A percentile compares a stretch with the other conserved stretches of the same genome.
These are phyloP conservation scores for Lypha dubia DNA, from an alignment of 2,888 invertebrate genomes.

Conservation along the genomic window DNA sequence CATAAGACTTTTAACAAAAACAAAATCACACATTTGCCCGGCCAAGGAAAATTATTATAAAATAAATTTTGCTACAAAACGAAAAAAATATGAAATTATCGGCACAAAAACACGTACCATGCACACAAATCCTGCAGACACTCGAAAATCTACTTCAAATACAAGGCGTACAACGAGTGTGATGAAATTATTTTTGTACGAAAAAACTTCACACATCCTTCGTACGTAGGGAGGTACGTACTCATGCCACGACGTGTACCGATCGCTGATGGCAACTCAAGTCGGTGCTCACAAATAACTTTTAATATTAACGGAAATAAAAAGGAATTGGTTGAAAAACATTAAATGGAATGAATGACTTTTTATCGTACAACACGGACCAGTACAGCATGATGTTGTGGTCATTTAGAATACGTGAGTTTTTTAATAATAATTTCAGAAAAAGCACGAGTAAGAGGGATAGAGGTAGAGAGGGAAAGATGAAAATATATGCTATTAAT, in stretches of 20 bases:
- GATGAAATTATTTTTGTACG: background rate
- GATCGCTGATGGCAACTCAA: slow-evolving; percentile 20
- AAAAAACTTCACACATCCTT: background rate
- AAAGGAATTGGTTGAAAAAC: slow-evolving; percentile 57
- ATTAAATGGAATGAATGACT: slow-evolving; percentile 27
- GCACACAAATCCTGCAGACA: slow-evolving; percentile 2
- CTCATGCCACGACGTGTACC: background rate
- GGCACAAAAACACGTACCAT: slow-evolving; percentile 45
- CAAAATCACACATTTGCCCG: background rate
- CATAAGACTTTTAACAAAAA: background rate
- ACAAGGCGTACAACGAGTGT: background rate
- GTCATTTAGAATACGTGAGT: slow-evolving; percentile 69
- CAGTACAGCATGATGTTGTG: slow-evolving; percentile 62
- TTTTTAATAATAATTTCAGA: slow-evolving; percentile 8
- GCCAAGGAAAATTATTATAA: background rate
- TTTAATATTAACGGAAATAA: slow-evolving; percentile 49
- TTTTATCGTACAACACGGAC: slow-evolving; percentile 11
- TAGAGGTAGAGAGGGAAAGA: background rate
- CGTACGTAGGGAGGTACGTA: no score
- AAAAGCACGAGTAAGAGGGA: no score
- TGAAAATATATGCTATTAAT: slow-evolving; percentile 43
- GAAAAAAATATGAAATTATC: slow-evolving; percentile 22
- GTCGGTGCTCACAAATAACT: slow-evolving; percentile 11
- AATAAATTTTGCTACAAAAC: background rate
- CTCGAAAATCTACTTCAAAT: slow-evolving; percentile 6